phyloP scores from a whole-genome alignment of 1,140 invertebrate genomes.

The Cardiocondyla obscurior region DNA sequence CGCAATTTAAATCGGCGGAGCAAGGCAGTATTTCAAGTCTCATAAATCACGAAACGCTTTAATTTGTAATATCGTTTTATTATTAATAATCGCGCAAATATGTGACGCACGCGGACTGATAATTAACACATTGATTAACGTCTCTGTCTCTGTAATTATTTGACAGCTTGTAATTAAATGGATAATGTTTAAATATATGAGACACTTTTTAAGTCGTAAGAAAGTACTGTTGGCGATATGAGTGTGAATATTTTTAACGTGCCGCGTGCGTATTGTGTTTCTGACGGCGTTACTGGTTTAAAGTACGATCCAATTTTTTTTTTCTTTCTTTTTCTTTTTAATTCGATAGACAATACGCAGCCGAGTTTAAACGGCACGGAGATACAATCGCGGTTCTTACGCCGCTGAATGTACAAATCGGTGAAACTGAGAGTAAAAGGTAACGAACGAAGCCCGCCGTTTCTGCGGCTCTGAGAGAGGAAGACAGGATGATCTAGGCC shows the following conservation, averaged over 20 bases:
- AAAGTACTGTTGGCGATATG: too few species aligned
- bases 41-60: background rate
- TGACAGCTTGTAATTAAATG: background rate
- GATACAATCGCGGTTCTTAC: constrained; percentile 26
- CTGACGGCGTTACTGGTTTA: background rate
- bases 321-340: background rate
- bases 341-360: background rate
- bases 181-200: background rate
- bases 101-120: background rate
- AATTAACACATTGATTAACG: background rate
- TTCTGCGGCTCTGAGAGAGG: constrained; percentile 56
- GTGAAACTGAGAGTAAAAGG: constrained; percentile 58
- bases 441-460: constrained; percentile 40
- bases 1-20: background rate
- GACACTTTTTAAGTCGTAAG: background rate
- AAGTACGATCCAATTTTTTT: background rate
- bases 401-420: constrained; percentile 37
- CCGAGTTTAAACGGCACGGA: background rate
- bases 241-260: too few species aligned
- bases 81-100: too few species aligned
- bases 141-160: background rate
- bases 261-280: background rate
- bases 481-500: constrained; percentile 80
- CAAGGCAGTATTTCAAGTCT: background rate
- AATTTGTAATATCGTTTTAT: background rate